A percentile compares a stretch with the other conserved stretches of the same genome.
These are phyloP conservation scores for Lacanobia oleracea DNA, from an alignment of 2,888 invertebrate species.

Conservation along the genomic window DNA sequence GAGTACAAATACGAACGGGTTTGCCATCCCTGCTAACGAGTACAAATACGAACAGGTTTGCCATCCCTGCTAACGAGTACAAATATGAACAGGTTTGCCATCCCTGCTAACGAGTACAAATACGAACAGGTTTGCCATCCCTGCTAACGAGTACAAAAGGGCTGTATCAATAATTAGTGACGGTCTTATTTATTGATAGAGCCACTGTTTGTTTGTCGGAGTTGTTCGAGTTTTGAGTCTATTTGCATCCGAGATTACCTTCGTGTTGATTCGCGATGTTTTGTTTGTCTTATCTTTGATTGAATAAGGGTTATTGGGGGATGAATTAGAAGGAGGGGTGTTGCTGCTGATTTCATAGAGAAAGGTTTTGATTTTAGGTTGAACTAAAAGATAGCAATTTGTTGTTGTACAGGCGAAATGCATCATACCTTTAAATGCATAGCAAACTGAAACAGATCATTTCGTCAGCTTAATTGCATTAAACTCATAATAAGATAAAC, in stretches of 20 bases:
- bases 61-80: too few relatives aligned
- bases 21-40: too few relatives aligned
- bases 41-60: too few relatives aligned
- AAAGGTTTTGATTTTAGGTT: neutral
- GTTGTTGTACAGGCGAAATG: neutral
- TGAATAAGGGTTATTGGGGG: conserved; percentile 39
- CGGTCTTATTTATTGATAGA: conserved; percentile 52
- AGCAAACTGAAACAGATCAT: neutral
- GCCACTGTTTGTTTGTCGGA: conserved; percentile 40
- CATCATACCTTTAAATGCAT: neutral
- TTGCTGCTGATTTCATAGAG: conserved; percentile 5
- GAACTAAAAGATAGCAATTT: neutral
- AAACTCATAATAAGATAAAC: too few relatives aligned
- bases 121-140: too few relatives aligned
- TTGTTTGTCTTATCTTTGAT: conserved; percentile 48
- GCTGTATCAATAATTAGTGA: conserved; percentile 59
- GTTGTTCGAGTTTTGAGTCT: conserved; percentile 51
- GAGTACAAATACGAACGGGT: too few relatives aligned
- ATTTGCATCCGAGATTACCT: conserved; percentile 53
- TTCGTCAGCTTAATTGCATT: neutral
- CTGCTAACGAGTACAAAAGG: conserved; percentile 1
- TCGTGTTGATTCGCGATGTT: conserved; percentile 45
- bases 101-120: too few relatives aligned
- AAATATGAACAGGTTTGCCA: too few relatives aligned
- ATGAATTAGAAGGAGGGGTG: conserved; percentile 22